These are phyloP conservation scores for Leguminivora glycinivorella DNA, from an alignment of 1,140 invertebrate species.

Conservation along the genomic window DNA sequence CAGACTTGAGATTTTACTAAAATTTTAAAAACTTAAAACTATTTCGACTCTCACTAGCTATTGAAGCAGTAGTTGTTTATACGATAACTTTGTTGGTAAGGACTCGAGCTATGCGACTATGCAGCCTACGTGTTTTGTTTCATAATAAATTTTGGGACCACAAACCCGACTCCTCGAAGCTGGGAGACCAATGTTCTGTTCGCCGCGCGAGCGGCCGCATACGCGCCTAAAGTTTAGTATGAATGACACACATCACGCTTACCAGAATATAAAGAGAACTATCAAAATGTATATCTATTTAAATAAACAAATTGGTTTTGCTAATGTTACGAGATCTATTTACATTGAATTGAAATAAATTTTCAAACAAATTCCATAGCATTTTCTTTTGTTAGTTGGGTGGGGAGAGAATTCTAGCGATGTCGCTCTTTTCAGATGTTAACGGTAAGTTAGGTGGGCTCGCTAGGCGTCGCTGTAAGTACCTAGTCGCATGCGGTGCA, in stretches of 20 bases:
- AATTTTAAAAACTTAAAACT: conserved; percentile 41
- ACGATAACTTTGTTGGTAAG: conserved; percentile 36
- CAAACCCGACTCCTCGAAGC: conserved; percentile 55
- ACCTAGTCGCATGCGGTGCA: conserved; percentile 34
- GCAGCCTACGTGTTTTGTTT: conserved; percentile 65
- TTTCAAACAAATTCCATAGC: conserved; percentile 71
- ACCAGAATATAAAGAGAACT: conserved; percentile 42
- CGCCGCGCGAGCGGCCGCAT: not conserved
- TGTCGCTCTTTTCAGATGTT: conserved; percentile 77
- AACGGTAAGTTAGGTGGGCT: conserved; percentile 75
- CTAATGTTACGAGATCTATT: conserved; percentile 63
- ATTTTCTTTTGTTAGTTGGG: conserved; percentile 68
- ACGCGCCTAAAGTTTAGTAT: conserved; percentile 64
- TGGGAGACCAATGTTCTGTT: conserved; percentile 40
- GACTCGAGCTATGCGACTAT: conserved; percentile 40
- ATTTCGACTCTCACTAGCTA: conserved; percentile 55
- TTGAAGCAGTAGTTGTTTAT: conserved; percentile 55
- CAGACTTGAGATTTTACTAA: conserved; percentile 54
- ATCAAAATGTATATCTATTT: conserved; percentile 43
- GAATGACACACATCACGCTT: conserved; percentile 57
- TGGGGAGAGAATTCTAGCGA: conserved; percentile 68
- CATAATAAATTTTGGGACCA: conserved; percentile 76
- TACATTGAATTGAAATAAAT: conserved; percentile 61
- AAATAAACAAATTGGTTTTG: conserved; percentile 47
- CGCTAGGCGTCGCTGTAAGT: conserved; percentile 49